Percentiles rank a stretch among this genome's conserved stretches.
Evolutionary conservation across 2,113 vertebrate genomes (phyloP).

Genomic region (Oncorhynchus masou): DNA sequence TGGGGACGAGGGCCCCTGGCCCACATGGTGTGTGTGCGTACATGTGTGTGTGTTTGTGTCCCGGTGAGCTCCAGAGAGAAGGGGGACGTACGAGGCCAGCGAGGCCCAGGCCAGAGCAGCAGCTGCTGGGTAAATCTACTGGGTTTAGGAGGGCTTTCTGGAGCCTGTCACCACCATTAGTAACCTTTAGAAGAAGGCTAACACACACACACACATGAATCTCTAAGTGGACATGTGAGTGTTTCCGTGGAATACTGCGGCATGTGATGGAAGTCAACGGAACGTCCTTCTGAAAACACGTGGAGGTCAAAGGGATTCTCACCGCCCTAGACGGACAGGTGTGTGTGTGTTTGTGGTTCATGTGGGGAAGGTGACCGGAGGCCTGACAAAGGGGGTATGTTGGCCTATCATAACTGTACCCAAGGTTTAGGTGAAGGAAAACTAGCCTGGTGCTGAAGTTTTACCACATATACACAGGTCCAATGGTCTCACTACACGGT

Average conservation of each 20-base stretch:
- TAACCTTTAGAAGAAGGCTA: slow-evolving; percentile 14
- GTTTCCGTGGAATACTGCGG: neutral
- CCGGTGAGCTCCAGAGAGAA: neutral
- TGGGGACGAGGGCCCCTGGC: neutral
- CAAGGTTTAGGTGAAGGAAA: neutral
- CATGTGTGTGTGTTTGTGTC: neutral
- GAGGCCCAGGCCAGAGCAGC: slow-evolving; percentile 2
- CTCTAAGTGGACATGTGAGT: too few species aligned
- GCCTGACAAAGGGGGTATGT: neutral
- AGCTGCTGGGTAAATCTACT: slow-evolving; percentile 35
- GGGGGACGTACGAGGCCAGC: neutral
- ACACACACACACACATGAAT: slow-evolving; percentile 8
- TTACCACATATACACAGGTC: neutral
- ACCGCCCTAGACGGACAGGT: neutral
- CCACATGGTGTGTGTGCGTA: neutral
- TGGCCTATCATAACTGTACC: neutral
- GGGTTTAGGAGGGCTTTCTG: slow-evolving; percentile 20
- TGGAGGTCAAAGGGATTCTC: slow-evolving; percentile 32
- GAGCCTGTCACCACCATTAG: slow-evolving; percentile 6
- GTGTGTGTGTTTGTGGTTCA: neutral
- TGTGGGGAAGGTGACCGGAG: neutral
- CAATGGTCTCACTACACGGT: too few species aligned
- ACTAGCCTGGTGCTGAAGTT: neutral
- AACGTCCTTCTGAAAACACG: slow-evolving; percentile 15
- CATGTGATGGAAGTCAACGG: slow-evolving; percentile 12